phyloP scores from a whole-genome alignment of 2,113 vertebrate genomes.

The Micromys minutus region DNA sequence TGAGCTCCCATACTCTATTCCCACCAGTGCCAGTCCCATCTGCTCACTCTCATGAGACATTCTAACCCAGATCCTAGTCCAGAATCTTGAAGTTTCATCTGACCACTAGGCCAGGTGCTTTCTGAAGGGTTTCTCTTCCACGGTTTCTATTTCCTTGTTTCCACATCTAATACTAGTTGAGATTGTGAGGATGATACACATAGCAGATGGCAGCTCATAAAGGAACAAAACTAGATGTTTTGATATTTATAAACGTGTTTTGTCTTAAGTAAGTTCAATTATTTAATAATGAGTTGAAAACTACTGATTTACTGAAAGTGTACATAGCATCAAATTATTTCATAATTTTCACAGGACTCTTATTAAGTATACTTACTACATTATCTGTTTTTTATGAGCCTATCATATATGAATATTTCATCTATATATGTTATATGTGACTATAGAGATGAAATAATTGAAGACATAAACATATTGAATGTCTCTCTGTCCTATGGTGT shows the following conservation, averaged over 20 bases:
- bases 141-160: background rate
- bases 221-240: background rate
- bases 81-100: background rate
- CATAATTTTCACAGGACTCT: background rate
- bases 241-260: background rate
- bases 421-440: background rate
- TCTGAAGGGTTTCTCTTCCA: background rate
- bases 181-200: background rate
- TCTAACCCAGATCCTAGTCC: background rate
- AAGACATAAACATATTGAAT: background rate
- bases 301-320: slow-evolving; percentile 1
- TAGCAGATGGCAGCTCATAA: background rate
- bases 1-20: background rate
- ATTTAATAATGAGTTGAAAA: background rate
- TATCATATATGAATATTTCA: background rate
- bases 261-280: background rate
- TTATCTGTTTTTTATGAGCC: background rate
- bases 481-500: background rate
- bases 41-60: background rate
- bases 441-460: background rate
- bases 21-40: background rate
- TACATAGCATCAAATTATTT: background rate
- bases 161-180: background rate
- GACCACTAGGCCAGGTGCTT: background rate
- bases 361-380: background rate